These are phyloP conservation scores for Dimorphilus gyrociliatus DNA, from an alignment of 2,888 invertebrate species.

Conservation along the genomic window DNA sequence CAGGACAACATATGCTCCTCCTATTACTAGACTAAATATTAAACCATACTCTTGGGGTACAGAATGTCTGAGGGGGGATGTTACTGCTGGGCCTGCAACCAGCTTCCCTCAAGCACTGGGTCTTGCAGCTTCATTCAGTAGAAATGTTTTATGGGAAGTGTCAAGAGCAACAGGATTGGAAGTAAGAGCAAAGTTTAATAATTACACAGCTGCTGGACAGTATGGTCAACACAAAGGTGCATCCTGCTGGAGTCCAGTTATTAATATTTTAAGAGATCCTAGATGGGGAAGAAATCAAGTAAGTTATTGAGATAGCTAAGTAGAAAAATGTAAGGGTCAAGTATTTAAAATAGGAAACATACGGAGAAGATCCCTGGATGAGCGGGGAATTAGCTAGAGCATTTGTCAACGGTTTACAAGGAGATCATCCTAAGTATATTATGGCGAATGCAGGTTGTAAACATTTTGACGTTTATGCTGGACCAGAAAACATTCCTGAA, in stretches of 20 bases:
- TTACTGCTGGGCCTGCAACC: conserved; percentile 22
- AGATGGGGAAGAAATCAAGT: conserved; percentile 33
- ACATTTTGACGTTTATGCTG: conserved; percentile 27
- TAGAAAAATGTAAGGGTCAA: background rate
- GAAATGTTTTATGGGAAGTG: conserved; percentile 7
- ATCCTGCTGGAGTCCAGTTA: conserved; percentile 29
- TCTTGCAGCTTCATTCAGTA: conserved; percentile 19
- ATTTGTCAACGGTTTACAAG: conserved; percentile 30
- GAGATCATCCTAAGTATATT: conserved; percentile 20
- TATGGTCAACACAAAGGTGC: conserved; percentile 17
- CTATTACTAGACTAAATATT: conserved; percentile 21
- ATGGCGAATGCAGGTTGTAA: conserved; percentile 30
- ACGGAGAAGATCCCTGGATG: conserved; percentile 32
- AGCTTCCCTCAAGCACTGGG: conserved; percentile 30
- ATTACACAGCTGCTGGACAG: conserved; percentile 7
- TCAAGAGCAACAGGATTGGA: conserved; percentile 11
- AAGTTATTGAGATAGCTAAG: background rate
- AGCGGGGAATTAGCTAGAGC: conserved; percentile 17
- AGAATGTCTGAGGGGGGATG: conserved; percentile 30
- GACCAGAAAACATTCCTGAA: conserved; percentile 27
- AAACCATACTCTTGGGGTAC: conserved; percentile 27
- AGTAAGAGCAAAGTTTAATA: conserved; percentile 11
- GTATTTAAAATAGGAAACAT: conserved; percentile 23
- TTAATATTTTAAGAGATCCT: conserved; percentile 30
- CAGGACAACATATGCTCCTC: conserved; percentile 16